These are phyloP conservation scores for Hypercompe scribonia DNA, from an alignment of 2,888 invertebrate species.

Conservation along the genomic window DNA sequence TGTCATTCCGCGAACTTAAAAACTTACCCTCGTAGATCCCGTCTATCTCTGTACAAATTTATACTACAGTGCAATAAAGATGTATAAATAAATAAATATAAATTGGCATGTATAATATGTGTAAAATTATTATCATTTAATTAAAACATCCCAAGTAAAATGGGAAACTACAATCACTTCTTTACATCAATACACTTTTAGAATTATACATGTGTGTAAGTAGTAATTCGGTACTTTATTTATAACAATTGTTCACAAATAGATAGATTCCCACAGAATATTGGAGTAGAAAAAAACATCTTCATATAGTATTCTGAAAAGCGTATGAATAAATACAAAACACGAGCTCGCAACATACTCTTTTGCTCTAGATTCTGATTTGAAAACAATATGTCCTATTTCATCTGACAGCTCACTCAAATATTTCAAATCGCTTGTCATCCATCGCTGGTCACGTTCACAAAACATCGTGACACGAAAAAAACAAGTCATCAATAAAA, in stretches of 20 bases:
- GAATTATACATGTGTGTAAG: not conserved
- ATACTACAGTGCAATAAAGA: too few species aligned
- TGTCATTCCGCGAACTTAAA: too few species aligned
- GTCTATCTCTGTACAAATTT: too few species aligned
- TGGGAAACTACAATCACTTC: not conserved
- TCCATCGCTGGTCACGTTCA: slow-evolving; percentile 25
- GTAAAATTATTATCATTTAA: not conserved
- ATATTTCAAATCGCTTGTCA: slow-evolving; percentile 9
- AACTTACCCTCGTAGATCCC: too few species aligned
- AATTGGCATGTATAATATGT: not conserved
- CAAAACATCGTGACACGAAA: slow-evolving; percentile 11
- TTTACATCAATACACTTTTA: not conserved
- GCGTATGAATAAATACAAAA: not conserved
- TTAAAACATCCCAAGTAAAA: not conserved
- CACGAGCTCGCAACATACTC: not conserved
- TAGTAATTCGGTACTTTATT: not conserved
- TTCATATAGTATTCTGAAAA: not conserved
- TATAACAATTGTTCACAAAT: too few species aligned
- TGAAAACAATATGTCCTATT: slow-evolving; percentile 17
- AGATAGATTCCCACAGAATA: too few species aligned
- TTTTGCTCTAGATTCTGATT: slow-evolving; percentile 3
- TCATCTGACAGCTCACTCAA: not conserved
- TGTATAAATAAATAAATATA: too few species aligned
- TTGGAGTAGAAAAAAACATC: too few species aligned
- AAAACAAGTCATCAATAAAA: slow-evolving; percentile 34